Percentiles rank a stretch among this genome's conserved stretches.
Conservation (phyloP, 1,140 invertebrate species). For the Lordiphosa collinella region DNA sequence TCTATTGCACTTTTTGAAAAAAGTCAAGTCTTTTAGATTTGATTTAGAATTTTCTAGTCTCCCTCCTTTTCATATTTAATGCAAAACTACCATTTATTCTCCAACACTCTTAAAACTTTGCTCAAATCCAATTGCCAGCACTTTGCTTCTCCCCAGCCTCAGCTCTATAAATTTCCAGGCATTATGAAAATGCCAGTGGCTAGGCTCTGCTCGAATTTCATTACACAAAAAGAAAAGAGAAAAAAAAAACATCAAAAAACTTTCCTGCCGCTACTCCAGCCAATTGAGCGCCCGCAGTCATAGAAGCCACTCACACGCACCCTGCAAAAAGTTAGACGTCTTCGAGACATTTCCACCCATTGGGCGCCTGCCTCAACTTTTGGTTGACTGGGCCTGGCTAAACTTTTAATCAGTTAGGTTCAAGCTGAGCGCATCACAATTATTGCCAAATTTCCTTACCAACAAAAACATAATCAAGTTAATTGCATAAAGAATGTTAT, state of each 20-base stretch:
- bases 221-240: too few species aligned
- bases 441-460: conserved; percentile 53
- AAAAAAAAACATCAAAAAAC: too few species aligned
- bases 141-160: too few species aligned
- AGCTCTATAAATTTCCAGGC: neutral
- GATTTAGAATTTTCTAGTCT: too few species aligned
- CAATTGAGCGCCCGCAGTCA: conserved; percentile 6
- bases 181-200: conserved; percentile 32
- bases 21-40: too few species aligned
- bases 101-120: neutral
- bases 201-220: too few species aligned
- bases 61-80: too few species aligned
- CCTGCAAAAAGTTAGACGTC: conserved; percentile 62
- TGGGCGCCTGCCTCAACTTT: conserved; percentile 58
- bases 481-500: conserved; percentile 63
- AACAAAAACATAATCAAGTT: conserved; percentile 75
- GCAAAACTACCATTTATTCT: too few species aligned
- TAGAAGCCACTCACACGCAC: conserved; percentile 16
- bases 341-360: conserved; percentile 33
- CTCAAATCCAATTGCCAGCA: too few species aligned
- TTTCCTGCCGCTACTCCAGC: neutral
- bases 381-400: conserved; percentile 21
- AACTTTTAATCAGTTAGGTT: conserved; percentile 68
- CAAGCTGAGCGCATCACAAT: conserved; percentile 26
- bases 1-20: too few species aligned